Conservation (phyloP, 2,888 invertebrate species). For the Rhogogaster chlorosoma region DNA sequence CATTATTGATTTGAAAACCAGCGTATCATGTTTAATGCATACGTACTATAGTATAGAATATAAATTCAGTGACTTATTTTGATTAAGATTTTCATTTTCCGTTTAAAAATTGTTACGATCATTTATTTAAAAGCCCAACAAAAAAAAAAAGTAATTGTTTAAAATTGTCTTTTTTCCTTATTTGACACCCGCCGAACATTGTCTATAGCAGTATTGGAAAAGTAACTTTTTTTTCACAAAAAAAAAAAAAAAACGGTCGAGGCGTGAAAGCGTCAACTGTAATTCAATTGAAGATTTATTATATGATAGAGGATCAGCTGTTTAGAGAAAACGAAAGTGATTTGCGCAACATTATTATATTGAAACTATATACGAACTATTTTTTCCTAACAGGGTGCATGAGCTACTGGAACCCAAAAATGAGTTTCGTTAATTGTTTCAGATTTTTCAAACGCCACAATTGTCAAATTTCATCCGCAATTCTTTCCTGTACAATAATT, state of each 20-base stretch:
- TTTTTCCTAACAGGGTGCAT: neutral
- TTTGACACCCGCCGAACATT: too few species aligned
- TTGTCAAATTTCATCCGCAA: neutral
- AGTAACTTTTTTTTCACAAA: neutral
- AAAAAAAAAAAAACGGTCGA: neutral
- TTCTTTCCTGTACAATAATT: neutral
- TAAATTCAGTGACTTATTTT: neutral
- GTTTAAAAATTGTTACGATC: neutral
- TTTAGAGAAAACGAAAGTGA: neutral
- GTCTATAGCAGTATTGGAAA: neutral
- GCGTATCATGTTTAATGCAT: neutral
- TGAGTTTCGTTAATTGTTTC: neutral
- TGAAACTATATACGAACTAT: neutral
- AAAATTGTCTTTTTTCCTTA: neutral
- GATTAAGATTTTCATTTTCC: neutral
- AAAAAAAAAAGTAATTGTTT: neutral
- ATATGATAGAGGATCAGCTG: neutral
- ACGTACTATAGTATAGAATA: neutral
- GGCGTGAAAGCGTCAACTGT: neutral
- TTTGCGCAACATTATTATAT: neutral
- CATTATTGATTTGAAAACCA: neutral
- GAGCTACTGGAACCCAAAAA: neutral
- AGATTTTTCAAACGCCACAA: neutral
- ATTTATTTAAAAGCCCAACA: neutral
- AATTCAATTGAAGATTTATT: neutral